Conservation (phyloP, 2,888 invertebrate genomes). For the Ceraclea dissimilis region DNA sequence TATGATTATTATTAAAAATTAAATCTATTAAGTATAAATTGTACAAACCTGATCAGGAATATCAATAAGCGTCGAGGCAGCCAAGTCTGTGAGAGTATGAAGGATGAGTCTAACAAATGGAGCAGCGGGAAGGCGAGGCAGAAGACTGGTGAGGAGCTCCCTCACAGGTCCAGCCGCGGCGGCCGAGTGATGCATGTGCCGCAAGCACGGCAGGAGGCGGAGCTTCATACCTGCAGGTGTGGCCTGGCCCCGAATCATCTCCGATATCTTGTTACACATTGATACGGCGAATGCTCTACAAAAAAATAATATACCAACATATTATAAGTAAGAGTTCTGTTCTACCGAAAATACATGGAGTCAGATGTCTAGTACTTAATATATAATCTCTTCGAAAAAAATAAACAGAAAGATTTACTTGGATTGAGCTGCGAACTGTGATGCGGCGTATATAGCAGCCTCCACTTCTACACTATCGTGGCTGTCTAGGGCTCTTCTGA, state of each 20-base stretch:
- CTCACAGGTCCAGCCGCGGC: constrained; percentile 64
- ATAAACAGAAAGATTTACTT: no score
- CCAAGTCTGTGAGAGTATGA: constrained; percentile 81
- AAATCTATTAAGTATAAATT: no score
- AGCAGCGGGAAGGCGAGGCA: constrained; percentile 42
- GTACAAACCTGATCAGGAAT: constrained; percentile 73
- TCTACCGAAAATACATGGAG: no score
- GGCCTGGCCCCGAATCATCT: constrained; percentile 89
- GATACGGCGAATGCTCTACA: constrained; percentile 86
- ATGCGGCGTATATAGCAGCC: constrained; percentile 92
- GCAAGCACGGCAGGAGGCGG: constrained; percentile 81
- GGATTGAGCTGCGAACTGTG: constrained; percentile 90
- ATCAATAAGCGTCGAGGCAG: constrained; percentile 82
- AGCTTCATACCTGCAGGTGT: constrained; percentile 89
- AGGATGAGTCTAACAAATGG: constrained; percentile 46
- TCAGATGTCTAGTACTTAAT: no score
- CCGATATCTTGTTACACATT: constrained; percentile 91
- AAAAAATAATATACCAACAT: constrained; percentile 26
- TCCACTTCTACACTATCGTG: constrained; percentile 94
- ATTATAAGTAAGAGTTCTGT: neutral
- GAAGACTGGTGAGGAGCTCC: constrained; percentile 37
- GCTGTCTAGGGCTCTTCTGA: constrained; percentile 84
- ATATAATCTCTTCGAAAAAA: no score
- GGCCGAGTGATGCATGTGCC: constrained; percentile 86
- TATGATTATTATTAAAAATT: neutral